Evolutionary conservation across 1,140 invertebrate genomes (phyloP), one percentile per base, ranked within the genome.

Genomic region (Dendroctonus ponderosae): DNA sequence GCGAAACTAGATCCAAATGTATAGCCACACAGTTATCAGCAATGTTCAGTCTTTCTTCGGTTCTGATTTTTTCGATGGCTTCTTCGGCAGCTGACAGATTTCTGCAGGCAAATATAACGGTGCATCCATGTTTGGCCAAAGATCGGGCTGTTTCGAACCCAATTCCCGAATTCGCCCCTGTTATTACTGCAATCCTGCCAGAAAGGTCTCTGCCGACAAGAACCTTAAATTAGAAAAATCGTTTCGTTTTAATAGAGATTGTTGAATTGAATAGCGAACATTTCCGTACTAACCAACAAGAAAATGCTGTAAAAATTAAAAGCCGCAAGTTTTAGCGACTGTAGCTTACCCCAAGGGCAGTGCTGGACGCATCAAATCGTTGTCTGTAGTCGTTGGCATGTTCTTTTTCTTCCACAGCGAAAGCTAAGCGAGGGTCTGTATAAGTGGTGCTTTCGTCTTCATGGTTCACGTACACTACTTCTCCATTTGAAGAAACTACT

Each of bases 141-240:
- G 93, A 90, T 73, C 89, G 86, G 0, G 93, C 93, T 49, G 94
- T 98, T 84, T 98, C 95, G 82, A 85, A 95, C 38, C 96, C 95
- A 76, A 98, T 97, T 37, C 96, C 96, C 74, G 85, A 84, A 81
- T 94, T 97, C 5, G 89, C 91, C 14, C 96, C 96, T 49, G 95
- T 97, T 38, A 98, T 85, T 14, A 98, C 74, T 0, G 89, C 91
- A 75, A 88, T 80, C 81, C 92, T 93, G 0, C 88, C 89, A 40
- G 86, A 87, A 44, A 98, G 81, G 80, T 98, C 94, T 70, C 89
- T 81, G 11, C 94, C 94, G 79, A 93, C 89, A 11, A 98, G 79
- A 15, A 97, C 85, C 78, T 86, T 37, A 37, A 71, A 26, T 26
- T 26, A n/a, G n/a, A n/a, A n/a, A n/a, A n/a, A n/a, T n/a, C n/a